These are phyloP conservation scores for Craniophora ligustri DNA, from an alignment of 2,888 invertebrate species.

Conservation along the genomic window DNA sequence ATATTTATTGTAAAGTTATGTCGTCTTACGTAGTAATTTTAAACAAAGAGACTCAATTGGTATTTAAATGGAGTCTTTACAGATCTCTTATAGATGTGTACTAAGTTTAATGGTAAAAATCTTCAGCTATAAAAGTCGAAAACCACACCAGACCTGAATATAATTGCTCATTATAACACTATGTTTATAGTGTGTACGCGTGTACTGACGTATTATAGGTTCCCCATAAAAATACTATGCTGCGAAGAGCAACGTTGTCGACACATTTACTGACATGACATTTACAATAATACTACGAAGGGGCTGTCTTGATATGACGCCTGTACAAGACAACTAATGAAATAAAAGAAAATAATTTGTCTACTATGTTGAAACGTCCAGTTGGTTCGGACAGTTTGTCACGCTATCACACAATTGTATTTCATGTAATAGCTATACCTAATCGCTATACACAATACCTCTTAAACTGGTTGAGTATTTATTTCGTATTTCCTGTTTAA, in stretches of 20 bases:
- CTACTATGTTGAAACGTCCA: slow-evolving; percentile 14
- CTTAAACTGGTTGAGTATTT: slow-evolving; percentile 4
- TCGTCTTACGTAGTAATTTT: too few relatives aligned
- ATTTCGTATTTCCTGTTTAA: slow-evolving; percentile 33
- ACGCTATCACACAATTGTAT: slow-evolving; percentile 28
- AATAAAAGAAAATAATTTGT: slow-evolving; percentile 39
- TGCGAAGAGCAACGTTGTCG: slow-evolving; percentile 18
- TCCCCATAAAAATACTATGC: slow-evolving; percentile 17
- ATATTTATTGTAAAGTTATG: too few relatives aligned
- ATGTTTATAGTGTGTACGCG: slow-evolving; percentile 1
- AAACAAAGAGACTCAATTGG: too few relatives aligned
- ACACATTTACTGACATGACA: slow-evolving; percentile 32
- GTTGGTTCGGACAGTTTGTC: slow-evolving; percentile 27
- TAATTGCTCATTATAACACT: slow-evolving; percentile 1
- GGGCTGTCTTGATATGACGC: slow-evolving; percentile 19
- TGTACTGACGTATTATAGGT: slow-evolving; percentile 1
- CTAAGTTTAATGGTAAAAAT: slow-evolving; percentile 9
- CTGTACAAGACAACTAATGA: slow-evolving; percentile 29
- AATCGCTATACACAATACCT: slow-evolving; percentile 12
- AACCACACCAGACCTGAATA: slow-evolving; percentile 13
- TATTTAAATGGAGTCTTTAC: slow-evolving; percentile 1
- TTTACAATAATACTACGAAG: slow-evolving; percentile 37
- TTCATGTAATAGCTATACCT: slow-evolving; percentile 12
- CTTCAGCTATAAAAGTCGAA: neutral
- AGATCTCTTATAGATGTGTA: slow-evolving; percentile 2